phyloP scores from a whole-genome alignment of 2,888 invertebrate genomes.

The Oeneis ivallda region DNA sequence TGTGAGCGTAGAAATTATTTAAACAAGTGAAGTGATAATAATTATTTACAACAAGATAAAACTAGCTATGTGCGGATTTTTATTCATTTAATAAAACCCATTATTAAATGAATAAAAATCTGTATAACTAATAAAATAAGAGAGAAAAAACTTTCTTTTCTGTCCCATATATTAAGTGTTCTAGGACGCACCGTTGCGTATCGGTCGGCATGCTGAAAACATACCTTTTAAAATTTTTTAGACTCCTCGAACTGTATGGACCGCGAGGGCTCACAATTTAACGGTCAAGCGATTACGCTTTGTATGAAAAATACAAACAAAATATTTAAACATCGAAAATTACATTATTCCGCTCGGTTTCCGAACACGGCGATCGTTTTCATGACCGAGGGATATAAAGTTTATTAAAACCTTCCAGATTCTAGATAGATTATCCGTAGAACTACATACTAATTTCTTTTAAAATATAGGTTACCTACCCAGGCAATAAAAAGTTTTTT shows the following conservation, averaged over 20 bases:
- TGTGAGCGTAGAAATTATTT: too few species aligned
- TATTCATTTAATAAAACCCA: too few species aligned
- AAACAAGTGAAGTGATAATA: too few species aligned
- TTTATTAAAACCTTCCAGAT: conserved; percentile 53
- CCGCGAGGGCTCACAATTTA: conserved; percentile 36
- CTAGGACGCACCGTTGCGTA: too few species aligned
- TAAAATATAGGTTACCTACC: too few species aligned
- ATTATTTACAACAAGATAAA: too few species aligned
- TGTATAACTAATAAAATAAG: background rate
- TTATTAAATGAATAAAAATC: too few species aligned
- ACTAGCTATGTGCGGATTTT: too few species aligned
- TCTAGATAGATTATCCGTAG: conserved; percentile 46
- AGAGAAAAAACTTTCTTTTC: background rate
- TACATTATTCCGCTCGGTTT: conserved; percentile 52
- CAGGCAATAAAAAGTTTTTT: too few species aligned
- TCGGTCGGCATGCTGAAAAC: conserved; percentile 12
- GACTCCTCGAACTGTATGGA: conserved; percentile 33
- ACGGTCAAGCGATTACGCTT: conserved; percentile 39
- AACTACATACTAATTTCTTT: too few species aligned
- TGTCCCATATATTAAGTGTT: background rate
- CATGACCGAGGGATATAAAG: conserved; percentile 51
- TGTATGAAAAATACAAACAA: conserved; percentile 48
- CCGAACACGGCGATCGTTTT: conserved; percentile 47
- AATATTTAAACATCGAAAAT: conserved; percentile 51
- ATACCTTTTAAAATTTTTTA: conserved; percentile 20